Evolutionary conservation across 2,113 vertebrate genomes (phyloP), one percentile per base, ranked within the genome.

Genomic region (Mesocricetus auratus): DNA sequence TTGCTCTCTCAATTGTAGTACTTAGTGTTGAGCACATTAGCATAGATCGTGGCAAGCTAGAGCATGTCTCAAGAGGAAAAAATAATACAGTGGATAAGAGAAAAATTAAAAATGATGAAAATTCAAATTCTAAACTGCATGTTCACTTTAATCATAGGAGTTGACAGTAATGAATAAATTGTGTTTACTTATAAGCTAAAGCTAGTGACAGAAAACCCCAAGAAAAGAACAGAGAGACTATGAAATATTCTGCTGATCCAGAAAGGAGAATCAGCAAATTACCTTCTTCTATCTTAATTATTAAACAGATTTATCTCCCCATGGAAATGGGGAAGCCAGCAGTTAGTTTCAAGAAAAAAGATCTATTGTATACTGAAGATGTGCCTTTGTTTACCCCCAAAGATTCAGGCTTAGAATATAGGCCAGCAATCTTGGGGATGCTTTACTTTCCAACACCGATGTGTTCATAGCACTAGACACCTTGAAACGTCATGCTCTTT

Each of bases 371-470:
- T 69, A 83, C 47, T 4, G 87, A 94, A 92, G 24, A 10, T 75
- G 8, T 85, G 29, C 1, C 81, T 79, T 89, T 77, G 39, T 36
- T 29, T 19, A 10, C 42, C 74, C 31, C 1, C 58, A 90, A 86
- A 86, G 92, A 94, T 71, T 53, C 2, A 73, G 31, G 88, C 12
- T 62, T 62, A 83, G 56, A 96, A 96, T 87, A 86, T 78, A 93
- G 56, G 31, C 7, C 1, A 7, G 33, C 22, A 58, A 79, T 26
- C 19, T 93, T 24, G n/a, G 39, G 78, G 13, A 56, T 6, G 68
- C 88, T 94, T 78, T 45, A 36, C 85, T 74, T 97, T 98, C 78
- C 85, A 95, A 94, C 29, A 79, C 94, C 97, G 94, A 96, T 89
- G 66, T 45, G 2, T 71, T 97, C 0, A 0, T 45, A 71, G 86